Base-by-base conservation (phyloP, 2,113 vertebrate species). In the Sylvietta virens region DNA sequence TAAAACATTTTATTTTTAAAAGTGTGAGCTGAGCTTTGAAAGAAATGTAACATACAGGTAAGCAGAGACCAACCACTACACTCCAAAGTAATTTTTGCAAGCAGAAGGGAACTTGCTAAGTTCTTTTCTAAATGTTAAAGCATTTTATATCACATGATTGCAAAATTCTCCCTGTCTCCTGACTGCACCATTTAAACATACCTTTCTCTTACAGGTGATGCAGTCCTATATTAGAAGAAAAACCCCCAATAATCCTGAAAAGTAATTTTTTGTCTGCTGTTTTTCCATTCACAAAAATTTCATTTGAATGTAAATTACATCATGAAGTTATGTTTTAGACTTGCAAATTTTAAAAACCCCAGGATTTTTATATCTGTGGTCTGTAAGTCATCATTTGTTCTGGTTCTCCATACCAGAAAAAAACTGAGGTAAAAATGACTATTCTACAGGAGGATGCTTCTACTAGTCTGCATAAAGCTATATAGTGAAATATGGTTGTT, bases 401-500 rank as follows among this genome's bases (percentile, higher is more conserved):
- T n/a, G n/a, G n/a, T n/a, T n/a, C n/a, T 83, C 22, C 5, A 26
- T 15, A 37, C 6, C 13, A 18, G 11, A 57, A 45, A 40, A 61
- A 13, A 64, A 61, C 15, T 44, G 37, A 51, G 27, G 13, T 66
- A 37, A 45, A 70, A 83, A 5, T 26, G 37, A 39, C 6, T 82
- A 5, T 86, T 78, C 9, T 39, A 42, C 2, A 77, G 21, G 13
- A 84, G 11, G 24, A 48, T 65, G 28, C 12, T 56, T 86, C 28
- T 77, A 9, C 21, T 61, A 6, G 6, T 86, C 53, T 72, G 1
- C 3, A 0, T 42, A 73, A 65, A 61, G 7, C 8, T 53, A 18
- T 20, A 37, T 8, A 31, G 16, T 27, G 15, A 30, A 70, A 70
- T 42, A n/a, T 7, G 33, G 5, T 3, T 37, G 11, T 0, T 66